A percentile compares a stretch with the other conserved stretches of the same genome.
Conservation (phyloP, 2,113 vertebrate species). For the Bubalus kerabau region DNA sequence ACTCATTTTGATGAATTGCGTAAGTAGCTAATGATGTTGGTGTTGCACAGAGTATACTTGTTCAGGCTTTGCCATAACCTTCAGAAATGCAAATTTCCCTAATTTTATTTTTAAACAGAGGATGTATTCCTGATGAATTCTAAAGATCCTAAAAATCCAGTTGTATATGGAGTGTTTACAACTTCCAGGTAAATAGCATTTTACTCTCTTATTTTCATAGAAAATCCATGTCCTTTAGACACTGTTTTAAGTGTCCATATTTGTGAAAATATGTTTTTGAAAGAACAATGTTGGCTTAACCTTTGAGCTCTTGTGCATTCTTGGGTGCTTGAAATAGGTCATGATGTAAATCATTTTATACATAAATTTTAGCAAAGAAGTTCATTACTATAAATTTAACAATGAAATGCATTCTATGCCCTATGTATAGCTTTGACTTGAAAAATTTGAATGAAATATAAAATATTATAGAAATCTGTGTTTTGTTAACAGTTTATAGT, state of each 20-base stretch:
- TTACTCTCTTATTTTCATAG: slow-evolving; percentile 46
- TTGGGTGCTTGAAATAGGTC: slow-evolving; percentile 15
- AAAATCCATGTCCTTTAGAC: slow-evolving; percentile 21
- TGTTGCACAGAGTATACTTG: background rate
- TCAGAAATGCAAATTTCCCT: slow-evolving; percentile 27
- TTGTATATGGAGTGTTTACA: slow-evolving; percentile 96
- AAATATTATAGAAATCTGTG: background rate
- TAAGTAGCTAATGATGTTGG: slow-evolving; percentile 79
- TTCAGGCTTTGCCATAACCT: background rate
- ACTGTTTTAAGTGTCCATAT: background rate
- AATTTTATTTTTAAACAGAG: slow-evolving; percentile 84
- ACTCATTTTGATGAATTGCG: slow-evolving; percentile 98
- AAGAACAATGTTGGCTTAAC: slow-evolving; percentile 54
- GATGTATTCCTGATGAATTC: slow-evolving; percentile 97
- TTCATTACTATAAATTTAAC: slow-evolving; percentile 32
- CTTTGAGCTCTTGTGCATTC: slow-evolving; percentile 59
- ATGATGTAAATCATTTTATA: slow-evolving; percentile 32
- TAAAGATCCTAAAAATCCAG: slow-evolving; percentile 96
- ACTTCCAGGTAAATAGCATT: slow-evolving; percentile 91
- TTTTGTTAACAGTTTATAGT: background rate
- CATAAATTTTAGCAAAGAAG: slow-evolving; percentile 1
- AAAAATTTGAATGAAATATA: background rate
- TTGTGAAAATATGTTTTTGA: slow-evolving; percentile 58
- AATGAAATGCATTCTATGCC: background rate
- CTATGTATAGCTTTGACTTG: background rate